phyloP scores from a whole-genome alignment of 53 echinoderm and acorn worm species.

The Glandiceps talaboti region DNA sequence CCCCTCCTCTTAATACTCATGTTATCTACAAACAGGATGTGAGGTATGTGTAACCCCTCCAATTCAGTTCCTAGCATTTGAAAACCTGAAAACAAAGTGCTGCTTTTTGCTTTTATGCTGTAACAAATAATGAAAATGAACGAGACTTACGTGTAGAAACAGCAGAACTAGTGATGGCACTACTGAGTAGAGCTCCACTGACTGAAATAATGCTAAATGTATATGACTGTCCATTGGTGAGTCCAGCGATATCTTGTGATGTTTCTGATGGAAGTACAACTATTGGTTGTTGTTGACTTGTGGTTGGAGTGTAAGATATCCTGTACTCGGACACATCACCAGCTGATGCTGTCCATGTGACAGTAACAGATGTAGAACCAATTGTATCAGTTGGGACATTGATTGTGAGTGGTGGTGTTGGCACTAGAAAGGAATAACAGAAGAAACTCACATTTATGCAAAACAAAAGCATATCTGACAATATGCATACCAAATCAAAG shows the following conservation, averaged over 20 bases:
- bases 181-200: constrained; percentile 4
- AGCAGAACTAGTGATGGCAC: neutral
- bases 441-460: too few species aligned
- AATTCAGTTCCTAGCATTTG: too few species aligned
- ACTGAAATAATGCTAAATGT: constrained; percentile 22
- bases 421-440: neutral
- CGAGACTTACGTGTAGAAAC: constrained; percentile 22
- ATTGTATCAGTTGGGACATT: constrained; percentile 3
- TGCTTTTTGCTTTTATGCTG: too few species aligned
- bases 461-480: too few species aligned
- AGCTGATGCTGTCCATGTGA: constrained; percentile 13
- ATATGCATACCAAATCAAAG: too few species aligned
- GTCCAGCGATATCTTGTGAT: constrained; percentile 11
- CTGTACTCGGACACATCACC: constrained; percentile 22
- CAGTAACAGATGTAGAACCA: neutral
- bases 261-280: neutral
- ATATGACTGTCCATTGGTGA: constrained; percentile 27
- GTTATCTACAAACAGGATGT: too few species aligned
- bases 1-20: too few species aligned
- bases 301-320: constrained; percentile 7
- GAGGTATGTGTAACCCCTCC: too few species aligned
- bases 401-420: neutral
- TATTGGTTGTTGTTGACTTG: neutral
- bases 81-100: too few species aligned
- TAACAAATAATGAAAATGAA: too few species aligned